Evolutionary conservation across 2,888 invertebrate species (phyloP), one percentile per base, ranked within the genome.

Genomic region (Hyposoter dolosus): DNA sequence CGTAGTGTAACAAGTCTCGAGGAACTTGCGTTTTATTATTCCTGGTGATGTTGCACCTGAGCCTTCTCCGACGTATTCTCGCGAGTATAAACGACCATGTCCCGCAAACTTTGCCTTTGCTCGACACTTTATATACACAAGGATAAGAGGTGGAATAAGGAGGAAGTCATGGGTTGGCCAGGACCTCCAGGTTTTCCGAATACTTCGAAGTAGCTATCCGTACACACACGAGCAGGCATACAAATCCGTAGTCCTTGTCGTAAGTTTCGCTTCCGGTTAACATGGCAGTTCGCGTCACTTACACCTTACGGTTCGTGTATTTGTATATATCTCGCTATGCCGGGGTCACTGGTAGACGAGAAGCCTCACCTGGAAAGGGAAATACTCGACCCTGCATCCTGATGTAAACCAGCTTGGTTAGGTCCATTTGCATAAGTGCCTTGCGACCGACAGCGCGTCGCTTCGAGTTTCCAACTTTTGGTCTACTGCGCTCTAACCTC

Each of bases 391-490:
- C 69, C 43, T 43, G 53, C 60, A 28, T 47, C 63, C 56, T 71
- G 28, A 74, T 78, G 74, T 74, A 69, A 74, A 85, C 74, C 74
- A 68, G 66, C 68, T 60, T 71, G 60, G 19, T 45, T 79, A 19
- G 77, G 56, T 79, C 85, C 82, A 85, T 85, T 85, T 85, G 82
- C 85, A 85, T 79, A 85, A 85, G 82, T 85, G 85, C 71, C 79
- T 50, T 74, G 60, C 60, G 56, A 80, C 63, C 77, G 72, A 81
- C 76, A 47, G 60, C 79, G 47, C 78, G 76, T 76, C 82, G 65
- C 71, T 76, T 82, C 76, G 69, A 85, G 82, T 85, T 85, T 82
- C 75, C 69, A 85, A 85, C 82, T 85, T 82, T 85, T 76, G 65
- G 71, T 60, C 80, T 68, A 63, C 47, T 45, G 19, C 60, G 32